Conservation (phyloP, 2,888 invertebrate genomes). For the Cosmia pyralina region DNA sequence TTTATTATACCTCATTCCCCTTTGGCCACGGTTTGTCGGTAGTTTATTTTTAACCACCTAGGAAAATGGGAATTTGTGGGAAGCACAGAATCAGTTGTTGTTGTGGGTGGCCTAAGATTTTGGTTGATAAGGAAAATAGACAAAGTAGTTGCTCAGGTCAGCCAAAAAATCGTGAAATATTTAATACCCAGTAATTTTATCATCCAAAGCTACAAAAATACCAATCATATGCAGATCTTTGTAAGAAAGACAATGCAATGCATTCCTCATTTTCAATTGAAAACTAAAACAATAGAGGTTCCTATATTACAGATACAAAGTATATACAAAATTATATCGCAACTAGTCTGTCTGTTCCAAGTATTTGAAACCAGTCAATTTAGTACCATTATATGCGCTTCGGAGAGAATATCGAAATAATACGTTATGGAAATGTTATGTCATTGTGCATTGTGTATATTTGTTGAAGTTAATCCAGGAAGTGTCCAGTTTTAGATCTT, state of each 20-base stretch:
- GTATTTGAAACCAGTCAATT: conserved; percentile 40
- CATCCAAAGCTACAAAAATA: conserved; percentile 6
- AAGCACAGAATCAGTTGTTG: no score
- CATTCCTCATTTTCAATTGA: conserved; percentile 40
- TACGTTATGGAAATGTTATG: conserved; percentile 31
- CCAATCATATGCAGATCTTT: conserved; percentile 23
- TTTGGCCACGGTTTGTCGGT: no score
- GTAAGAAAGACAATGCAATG: conserved; percentile 33
- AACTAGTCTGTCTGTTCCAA: conserved; percentile 25
- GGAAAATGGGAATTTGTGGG: not conserved
- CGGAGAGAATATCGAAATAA: conserved; percentile 31
- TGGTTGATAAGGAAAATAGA: not conserved
- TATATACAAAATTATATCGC: conserved; percentile 39
- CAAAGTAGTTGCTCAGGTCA: not conserved
- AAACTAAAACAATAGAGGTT: conserved; percentile 44
- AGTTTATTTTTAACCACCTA: not conserved
- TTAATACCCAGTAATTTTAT: conserved; percentile 19
- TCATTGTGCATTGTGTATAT: conserved; percentile 20
- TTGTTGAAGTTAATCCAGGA: not conserved
- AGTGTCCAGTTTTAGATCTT: no score
- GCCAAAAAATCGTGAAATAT: conserved; percentile 2
- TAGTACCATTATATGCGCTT: conserved; percentile 43
- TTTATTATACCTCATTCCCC: not conserved
- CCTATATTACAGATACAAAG: conserved; percentile 19
- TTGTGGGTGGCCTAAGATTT: not conserved